These are phyloP conservation scores for Epistrophella euchroma DNA, from an alignment of 2,888 invertebrate species.

Conservation along the genomic window DNA sequence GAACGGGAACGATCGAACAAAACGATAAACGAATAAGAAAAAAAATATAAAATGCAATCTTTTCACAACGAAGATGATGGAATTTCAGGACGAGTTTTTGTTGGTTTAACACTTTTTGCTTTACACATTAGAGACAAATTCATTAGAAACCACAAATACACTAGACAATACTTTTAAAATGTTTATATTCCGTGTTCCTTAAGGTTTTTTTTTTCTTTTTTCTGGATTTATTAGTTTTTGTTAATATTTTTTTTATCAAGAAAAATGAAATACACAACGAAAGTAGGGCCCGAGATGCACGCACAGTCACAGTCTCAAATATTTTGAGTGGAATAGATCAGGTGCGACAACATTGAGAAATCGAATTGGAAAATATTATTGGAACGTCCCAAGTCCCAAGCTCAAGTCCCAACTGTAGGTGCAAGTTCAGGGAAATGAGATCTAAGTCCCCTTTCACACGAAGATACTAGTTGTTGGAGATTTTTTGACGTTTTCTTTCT, in stretches of 20 bases:
- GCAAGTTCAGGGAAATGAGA: neutral
- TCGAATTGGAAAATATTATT: constrained; percentile 14
- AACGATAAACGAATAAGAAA: constrained; percentile 28
- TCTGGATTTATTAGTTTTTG: neutral
- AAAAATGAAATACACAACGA: constrained; percentile 31
- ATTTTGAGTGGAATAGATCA: constrained; percentile 35
- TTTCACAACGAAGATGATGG: constrained; percentile 50
- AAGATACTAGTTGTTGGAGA: no score
- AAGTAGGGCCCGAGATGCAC: constrained; percentile 48
- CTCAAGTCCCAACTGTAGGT: neutral
- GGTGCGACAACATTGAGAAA: constrained; percentile 52
- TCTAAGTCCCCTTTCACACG: no score
- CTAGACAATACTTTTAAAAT: constrained; percentile 47
- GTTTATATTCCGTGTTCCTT: constrained; percentile 32
- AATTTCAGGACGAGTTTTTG: constrained; percentile 49
- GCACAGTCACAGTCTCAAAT: constrained; percentile 50
- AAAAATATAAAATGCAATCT: constrained; percentile 45
- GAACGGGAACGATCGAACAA: constrained; percentile 37
- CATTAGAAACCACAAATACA: constrained; percentile 9
- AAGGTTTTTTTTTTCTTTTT: constrained; percentile 12
- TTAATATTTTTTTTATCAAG: constrained; percentile 3
- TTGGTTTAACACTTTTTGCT: constrained; percentile 40
- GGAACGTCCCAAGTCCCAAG: neutral
- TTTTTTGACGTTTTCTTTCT: no score
- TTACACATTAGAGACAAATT: constrained; percentile 39